Evolutionary conservation across 2,113 vertebrate genomes (phyloP).

Genomic region (Epinephelus lanceolatus): DNA sequence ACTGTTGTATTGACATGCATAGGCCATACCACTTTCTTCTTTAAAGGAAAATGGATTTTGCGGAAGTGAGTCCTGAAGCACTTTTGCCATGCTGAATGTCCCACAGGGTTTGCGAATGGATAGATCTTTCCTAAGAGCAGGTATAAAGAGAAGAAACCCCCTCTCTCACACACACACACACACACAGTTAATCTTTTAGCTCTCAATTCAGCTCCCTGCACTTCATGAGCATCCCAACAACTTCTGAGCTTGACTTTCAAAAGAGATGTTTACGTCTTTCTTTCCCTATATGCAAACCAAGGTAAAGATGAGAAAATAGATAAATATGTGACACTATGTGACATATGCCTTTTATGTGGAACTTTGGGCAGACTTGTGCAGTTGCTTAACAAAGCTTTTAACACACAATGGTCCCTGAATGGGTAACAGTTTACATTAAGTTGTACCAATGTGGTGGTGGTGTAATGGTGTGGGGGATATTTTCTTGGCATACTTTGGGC

Average conservation of each 20-base stretch:
- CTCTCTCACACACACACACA: conserved; percentile 20
- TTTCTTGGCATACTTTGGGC: no score
- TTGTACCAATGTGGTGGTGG: no score
- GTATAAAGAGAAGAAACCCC: conserved; percentile 23
- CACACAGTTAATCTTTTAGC: conserved; percentile 31
- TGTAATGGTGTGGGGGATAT: no score
- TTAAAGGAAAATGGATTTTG: conserved; percentile 76
- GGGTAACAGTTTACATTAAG: no score
- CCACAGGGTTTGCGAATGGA: conserved; percentile 46
- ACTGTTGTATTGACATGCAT: conserved; percentile 69
- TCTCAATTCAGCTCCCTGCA: conserved; percentile 14
- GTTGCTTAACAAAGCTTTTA: no score
- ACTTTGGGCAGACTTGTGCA: no score
- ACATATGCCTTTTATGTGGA: conserved; percentile 7
- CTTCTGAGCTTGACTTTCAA: conserved; percentile 17
- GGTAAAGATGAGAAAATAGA: background rate
- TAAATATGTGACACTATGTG: background rate
- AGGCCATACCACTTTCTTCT: conserved; percentile 55
- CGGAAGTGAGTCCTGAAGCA: conserved; percentile 64
- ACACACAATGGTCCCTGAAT: no score
- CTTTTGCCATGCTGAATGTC: conserved; percentile 66
- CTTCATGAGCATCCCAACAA: conserved; percentile 6
- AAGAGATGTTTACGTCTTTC: conserved; percentile 6
- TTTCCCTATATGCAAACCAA: conserved; percentile 21
- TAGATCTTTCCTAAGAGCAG: conserved; percentile 49